Conservation (phyloP, 2,888 invertebrate species). For the Neoscelio sp. region DNA sequence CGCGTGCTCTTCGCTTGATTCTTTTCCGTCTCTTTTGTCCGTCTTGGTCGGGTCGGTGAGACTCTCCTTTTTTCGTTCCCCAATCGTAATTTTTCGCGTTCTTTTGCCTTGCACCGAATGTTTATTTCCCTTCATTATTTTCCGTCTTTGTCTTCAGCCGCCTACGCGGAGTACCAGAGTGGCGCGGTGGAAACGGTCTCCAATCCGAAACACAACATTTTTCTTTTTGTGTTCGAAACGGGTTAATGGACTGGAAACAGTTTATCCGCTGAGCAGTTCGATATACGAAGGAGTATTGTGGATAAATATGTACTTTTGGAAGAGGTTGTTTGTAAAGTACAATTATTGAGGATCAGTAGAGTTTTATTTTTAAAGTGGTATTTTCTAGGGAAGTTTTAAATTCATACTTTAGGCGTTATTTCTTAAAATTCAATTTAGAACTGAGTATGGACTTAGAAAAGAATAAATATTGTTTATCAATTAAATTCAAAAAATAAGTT, state of each 20-base stretch:
- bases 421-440: no score
- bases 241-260: conserved; percentile 81
- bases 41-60: background rate
- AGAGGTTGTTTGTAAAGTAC: conserved; percentile 18
- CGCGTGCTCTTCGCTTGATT: conserved; percentile 67
- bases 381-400: no score
- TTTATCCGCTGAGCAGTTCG: conserved; percentile 73
- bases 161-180: conserved; percentile 66
- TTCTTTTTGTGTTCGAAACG: no score
- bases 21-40: conserved; percentile 45
- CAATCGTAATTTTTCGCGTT: conserved; percentile 52
- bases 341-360: conserved; percentile 23
- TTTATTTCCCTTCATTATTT: conserved; percentile 70
- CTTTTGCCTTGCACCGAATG: conserved; percentile 65
- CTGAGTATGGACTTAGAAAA: no score
- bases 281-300: conserved; percentile 26
- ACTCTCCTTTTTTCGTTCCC: conserved; percentile 23
- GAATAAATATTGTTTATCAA: no score
- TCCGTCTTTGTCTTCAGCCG: conserved; percentile 29
- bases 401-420: no score
- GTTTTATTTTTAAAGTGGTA: no score
- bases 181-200: conserved; percentile 72
- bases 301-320: conserved; percentile 51
- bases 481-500: no score
- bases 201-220: conserved; percentile 76